Evolutionary conservation across 1,140 invertebrate genomes (phyloP).

Genomic region (Popillia japonica): DNA sequence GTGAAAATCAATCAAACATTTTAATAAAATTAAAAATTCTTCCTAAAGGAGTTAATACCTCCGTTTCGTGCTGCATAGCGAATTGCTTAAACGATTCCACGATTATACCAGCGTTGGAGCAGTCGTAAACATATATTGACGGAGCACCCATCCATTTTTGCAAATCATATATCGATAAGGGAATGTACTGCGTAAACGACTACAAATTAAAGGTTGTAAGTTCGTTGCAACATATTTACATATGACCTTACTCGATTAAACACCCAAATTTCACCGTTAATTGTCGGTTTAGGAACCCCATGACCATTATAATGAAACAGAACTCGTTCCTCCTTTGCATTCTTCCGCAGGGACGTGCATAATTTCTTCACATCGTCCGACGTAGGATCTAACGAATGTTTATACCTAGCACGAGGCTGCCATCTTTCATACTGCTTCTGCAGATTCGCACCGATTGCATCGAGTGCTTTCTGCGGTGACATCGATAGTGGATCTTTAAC

Average conservation of each 20-base stretch:
- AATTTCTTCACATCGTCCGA: slow-evolving; percentile 98
- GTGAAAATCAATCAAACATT: not conserved
- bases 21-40: not conserved
- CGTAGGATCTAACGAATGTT: slow-evolving; percentile 96
- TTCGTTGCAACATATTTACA: not conserved
- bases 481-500: slow-evolving; percentile 79
- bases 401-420: slow-evolving; percentile 96
- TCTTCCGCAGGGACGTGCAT: slow-evolving; percentile 92
- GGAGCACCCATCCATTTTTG: slow-evolving; percentile 99
- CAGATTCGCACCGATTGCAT: slow-evolving; percentile 89
- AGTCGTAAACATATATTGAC: slow-evolving; percentile 99
- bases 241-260: slow-evolving; percentile 86
- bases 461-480: slow-evolving; percentile 92
- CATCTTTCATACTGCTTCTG: slow-evolving; percentile 98
- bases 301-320: slow-evolving; percentile 99
- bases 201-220: slow-evolving; percentile 57
- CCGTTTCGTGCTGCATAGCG: slow-evolving; percentile 89
- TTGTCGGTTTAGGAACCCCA: slow-evolving; percentile 97
- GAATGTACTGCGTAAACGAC: slow-evolving; percentile 99
- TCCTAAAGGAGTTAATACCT: slow-evolving; percentile 59
- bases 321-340: slow-evolving; percentile 98
- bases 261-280: slow-evolving; percentile 99
- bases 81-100: slow-evolving; percentile 93
- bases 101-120: slow-evolving; percentile 97
- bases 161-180: slow-evolving; percentile 96